A percentile compares a stretch with the other conserved stretches of the same genome.
These are phyloP conservation scores for Dissostichus mawsoni DNA, from an alignment of 2,113 vertebrate species.

Conservation along the genomic window DNA sequence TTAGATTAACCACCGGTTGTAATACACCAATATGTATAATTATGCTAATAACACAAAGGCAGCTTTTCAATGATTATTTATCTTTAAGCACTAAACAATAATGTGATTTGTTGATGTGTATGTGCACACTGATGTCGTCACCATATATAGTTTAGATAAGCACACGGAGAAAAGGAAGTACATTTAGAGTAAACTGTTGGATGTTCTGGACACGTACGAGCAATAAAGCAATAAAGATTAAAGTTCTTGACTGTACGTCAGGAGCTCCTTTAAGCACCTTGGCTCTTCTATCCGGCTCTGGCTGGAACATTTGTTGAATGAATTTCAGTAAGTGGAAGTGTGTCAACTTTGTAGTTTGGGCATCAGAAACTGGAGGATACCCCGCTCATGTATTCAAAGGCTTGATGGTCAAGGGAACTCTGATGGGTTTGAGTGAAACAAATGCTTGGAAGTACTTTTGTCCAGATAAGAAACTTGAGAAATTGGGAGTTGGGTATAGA, in stretches of 20 bases:
- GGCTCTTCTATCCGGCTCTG: slow-evolving; percentile 23
- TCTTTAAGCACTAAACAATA: neutral
- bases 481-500: neutral
- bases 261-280: neutral
- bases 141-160: neutral
- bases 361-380: neutral
- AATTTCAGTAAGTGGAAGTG: slow-evolving; percentile 5
- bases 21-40: neutral
- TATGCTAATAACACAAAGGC: neutral
- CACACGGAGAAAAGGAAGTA: slow-evolving; percentile 21
- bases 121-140: neutral
- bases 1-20: neutral
- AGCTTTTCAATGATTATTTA: neutral
- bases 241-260: neutral
- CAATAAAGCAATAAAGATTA: too few species aligned
- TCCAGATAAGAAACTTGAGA: neutral
- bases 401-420: neutral
- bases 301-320: neutral
- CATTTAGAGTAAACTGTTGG: neutral
- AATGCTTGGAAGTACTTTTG: slow-evolving; percentile 3
- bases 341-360: neutral
- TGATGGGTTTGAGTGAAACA: neutral
- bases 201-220: too few species aligned
- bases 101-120: neutral
- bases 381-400: neutral